phyloP scores from a whole-genome alignment of 1,140 invertebrate genomes.

The Anagrus nilaparvatae region DNA sequence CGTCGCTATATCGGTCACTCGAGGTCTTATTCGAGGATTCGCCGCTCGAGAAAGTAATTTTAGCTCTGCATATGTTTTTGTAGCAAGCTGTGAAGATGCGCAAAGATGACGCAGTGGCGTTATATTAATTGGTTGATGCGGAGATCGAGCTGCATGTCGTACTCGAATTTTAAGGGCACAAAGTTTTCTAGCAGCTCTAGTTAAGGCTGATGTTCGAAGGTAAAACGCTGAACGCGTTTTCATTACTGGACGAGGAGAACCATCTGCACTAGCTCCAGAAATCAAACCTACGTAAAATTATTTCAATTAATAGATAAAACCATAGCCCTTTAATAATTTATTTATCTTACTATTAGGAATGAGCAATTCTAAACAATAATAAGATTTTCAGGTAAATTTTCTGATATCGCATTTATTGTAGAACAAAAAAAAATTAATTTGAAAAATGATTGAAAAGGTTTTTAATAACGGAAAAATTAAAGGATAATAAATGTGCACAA shows the following conservation, averaged over 20 bases:
- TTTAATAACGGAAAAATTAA: no score
- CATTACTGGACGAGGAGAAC: conserved; percentile 85
- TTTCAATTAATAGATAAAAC: no score
- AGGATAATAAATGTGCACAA: no score
- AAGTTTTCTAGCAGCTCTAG: conserved; percentile 73
- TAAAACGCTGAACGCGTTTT: conserved; percentile 95
- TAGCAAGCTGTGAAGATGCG: conserved; percentile 66
- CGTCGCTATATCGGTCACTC: conserved; percentile 69
- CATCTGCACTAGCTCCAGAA: conserved; percentile 35
- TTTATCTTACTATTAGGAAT: no score
- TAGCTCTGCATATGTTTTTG: conserved; percentile 66
- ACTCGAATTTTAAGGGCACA: conserved; percentile 75
- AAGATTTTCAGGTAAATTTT: no score
- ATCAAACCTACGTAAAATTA: background rate
- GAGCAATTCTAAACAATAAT: no score
- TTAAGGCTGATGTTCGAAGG: conserved; percentile 78
- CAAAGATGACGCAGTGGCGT: conserved; percentile 46
- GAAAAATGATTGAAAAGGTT: no score
- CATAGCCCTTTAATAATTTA: no score
- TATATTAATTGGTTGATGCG: conserved; percentile 60
- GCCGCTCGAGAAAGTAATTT: conserved; percentile 65
- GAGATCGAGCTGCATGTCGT: conserved; percentile 76
- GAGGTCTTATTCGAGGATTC: conserved; percentile 65
- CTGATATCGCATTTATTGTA: no score
- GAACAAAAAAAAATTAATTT: no score